A percentile compares a stretch with the other conserved stretches of the same genome.
phyloP scores from a whole-genome alignment of 2,797 vertebrate genomes.

The Pipistrellus pygmaeus region DNA sequence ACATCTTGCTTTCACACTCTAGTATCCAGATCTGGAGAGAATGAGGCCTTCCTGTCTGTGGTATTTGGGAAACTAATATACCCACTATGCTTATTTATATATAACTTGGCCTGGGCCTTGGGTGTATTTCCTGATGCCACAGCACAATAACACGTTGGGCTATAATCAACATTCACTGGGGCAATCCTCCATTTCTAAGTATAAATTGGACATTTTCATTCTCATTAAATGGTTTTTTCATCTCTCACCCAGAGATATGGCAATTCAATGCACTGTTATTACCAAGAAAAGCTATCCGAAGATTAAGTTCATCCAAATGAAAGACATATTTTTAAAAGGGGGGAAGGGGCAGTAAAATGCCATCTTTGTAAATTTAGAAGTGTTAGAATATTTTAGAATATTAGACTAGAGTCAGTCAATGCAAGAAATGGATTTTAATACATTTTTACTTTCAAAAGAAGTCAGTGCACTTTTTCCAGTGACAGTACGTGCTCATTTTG shows the following conservation, averaged over 20 bases:
- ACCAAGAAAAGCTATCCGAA: neutral
- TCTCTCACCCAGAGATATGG: rapidly evolving
- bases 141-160: neutral
- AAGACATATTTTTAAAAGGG: neutral
- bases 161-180: neutral
- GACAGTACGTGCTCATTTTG: neutral
- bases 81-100: neutral
- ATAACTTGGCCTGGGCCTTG: neutral
- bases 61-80: neutral
- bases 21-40: neutral
- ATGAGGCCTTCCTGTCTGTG: neutral
- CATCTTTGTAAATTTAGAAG: constrained; percentile 13
- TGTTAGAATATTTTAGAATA: neutral
- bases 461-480: constrained; percentile 38
- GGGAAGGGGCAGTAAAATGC: neutral
- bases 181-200: neutral
- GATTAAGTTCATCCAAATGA: constrained; percentile 8
- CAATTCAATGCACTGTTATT: neutral
- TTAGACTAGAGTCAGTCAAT: neutral
- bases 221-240: neutral
- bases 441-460: constrained; percentile 24
- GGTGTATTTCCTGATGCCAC: neutral
- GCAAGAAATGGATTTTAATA: neutral
- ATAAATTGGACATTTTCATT: neutral
- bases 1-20: neutral